Conservation (phyloP, 2,797 vertebrate genomes). For the Schizopygopsis pylzovi region DNA sequence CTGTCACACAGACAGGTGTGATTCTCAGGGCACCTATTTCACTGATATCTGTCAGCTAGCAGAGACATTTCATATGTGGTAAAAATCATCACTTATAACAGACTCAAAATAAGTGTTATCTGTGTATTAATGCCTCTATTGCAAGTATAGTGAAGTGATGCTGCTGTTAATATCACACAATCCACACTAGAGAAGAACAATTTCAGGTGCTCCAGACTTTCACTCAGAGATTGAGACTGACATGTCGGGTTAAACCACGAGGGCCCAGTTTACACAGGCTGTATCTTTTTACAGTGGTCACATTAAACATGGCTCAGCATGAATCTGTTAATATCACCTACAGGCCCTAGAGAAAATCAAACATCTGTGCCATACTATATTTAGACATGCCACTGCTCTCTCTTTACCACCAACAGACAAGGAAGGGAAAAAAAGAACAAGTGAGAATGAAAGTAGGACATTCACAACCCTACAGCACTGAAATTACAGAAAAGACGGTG, state of each 20-base stretch:
- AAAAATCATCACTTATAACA: not conserved
- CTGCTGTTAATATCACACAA: slow-evolving; percentile 7
- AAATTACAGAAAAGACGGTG: slow-evolving; percentile 58
- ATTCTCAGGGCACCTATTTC: slow-evolving; percentile 5
- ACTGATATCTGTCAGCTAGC: not conserved
- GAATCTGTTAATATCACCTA: slow-evolving; percentile 58
- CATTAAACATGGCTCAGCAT: slow-evolving; percentile 60
- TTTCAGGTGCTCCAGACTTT: slow-evolving; percentile 13
- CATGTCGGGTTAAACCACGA: slow-evolving; percentile 25
- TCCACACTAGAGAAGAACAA: not conserved
- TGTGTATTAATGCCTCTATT: not conserved
- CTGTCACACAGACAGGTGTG: slow-evolving; percentile 22
- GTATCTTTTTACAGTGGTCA: slow-evolving; percentile 30
- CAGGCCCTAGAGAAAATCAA: slow-evolving; percentile 56
- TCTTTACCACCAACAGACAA: slow-evolving; percentile 66
- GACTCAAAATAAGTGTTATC: not conserved
- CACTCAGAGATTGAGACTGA: slow-evolving; percentile 26
- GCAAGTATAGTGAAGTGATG: not conserved
- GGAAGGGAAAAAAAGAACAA: slow-evolving; percentile 49
- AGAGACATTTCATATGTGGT: no score
- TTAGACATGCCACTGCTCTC: slow-evolving; percentile 70
- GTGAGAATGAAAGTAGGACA: slow-evolving; percentile 76
- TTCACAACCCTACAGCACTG: slow-evolving; percentile 71
- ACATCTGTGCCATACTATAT: slow-evolving; percentile 74
- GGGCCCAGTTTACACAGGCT: not conserved